These are phyloP conservation scores for Philhelius pedissequus DNA, from an alignment of 2,888 invertebrate species.

Conservation along the genomic window DNA sequence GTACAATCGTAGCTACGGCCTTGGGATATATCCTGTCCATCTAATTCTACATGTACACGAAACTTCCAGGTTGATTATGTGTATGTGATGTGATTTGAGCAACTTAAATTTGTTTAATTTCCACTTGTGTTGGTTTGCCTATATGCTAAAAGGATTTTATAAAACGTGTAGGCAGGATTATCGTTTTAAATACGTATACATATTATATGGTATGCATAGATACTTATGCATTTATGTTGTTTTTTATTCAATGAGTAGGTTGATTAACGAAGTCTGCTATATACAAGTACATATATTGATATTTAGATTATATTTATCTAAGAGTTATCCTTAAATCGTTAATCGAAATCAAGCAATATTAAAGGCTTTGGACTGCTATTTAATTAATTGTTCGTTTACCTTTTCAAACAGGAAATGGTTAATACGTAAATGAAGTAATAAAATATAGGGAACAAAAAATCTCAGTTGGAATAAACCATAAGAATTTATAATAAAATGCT, in stretches of 20 bases:
- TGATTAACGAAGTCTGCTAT: not conserved
- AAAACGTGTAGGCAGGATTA: not conserved
- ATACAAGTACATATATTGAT: not conserved
- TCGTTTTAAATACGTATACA: not conserved
- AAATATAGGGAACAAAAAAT: not conserved
- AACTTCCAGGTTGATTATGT: not conserved
- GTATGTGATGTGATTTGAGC: not conserved
- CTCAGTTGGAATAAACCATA: not conserved
- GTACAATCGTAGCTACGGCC: too few relatives aligned
- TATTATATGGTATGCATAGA: too few relatives aligned
- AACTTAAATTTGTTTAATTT: slow-evolving; percentile 41
- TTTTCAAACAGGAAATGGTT: not conserved
- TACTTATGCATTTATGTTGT: not conserved
- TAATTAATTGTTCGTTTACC: not conserved
- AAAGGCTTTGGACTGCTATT: too few relatives aligned
- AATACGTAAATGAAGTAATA: not conserved
- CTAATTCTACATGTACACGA: too few relatives aligned
- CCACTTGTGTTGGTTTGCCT: not conserved
- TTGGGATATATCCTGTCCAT: too few relatives aligned
- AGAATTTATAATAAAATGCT: not conserved
- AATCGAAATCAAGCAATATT: not conserved
- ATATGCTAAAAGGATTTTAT: not conserved
- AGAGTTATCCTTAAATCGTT: not conserved
- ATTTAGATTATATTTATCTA: too few relatives aligned
- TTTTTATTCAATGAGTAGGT: not conserved